Conservation (phyloP, 2,113 vertebrate species). For the Bos javanicus region DNA sequence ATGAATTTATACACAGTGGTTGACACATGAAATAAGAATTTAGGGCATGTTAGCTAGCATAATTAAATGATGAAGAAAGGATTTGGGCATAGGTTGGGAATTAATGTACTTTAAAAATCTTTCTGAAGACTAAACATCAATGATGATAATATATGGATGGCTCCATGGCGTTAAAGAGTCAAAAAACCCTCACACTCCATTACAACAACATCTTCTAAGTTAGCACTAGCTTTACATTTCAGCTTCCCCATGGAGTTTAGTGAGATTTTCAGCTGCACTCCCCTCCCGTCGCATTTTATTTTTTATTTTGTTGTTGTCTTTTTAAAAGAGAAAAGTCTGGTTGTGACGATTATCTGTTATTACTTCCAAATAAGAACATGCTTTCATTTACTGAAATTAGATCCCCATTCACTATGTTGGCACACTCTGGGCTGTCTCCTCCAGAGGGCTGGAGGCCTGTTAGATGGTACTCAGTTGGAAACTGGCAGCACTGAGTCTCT, state of each 20-base stretch:
- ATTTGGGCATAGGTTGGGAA: not conserved
- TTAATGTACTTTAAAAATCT: not conserved
- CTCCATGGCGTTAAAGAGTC: not conserved
- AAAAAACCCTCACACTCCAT: not conserved
- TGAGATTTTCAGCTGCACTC: conserved; percentile 5
- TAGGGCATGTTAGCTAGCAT: not conserved
- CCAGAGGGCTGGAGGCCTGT: conserved; percentile 28
- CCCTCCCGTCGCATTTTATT: not conserved
- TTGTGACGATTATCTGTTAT: conserved; percentile 29
- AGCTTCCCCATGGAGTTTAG: not conserved
- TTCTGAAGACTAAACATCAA: not conserved
- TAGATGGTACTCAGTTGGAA: conserved; percentile 47
- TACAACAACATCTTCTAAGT: not conserved
- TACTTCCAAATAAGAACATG: conserved; percentile 45
- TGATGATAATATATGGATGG: not conserved
- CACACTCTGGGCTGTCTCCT: conserved; percentile 7
- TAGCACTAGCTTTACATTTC: not conserved
- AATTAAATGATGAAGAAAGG: not conserved
- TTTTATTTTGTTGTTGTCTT: conserved; percentile 34
- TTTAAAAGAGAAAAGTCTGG: not conserved
- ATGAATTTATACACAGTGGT: not conserved
- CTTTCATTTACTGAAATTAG: conserved; percentile 53
- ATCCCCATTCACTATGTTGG: not conserved
- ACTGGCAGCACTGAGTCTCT: not conserved
- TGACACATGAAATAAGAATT: not conserved